Evolutionary conservation across 2,113 vertebrate species (phyloP), one percentile per base, ranked within the genome.

Genomic region (Ceuthmochares aereus): DNA sequence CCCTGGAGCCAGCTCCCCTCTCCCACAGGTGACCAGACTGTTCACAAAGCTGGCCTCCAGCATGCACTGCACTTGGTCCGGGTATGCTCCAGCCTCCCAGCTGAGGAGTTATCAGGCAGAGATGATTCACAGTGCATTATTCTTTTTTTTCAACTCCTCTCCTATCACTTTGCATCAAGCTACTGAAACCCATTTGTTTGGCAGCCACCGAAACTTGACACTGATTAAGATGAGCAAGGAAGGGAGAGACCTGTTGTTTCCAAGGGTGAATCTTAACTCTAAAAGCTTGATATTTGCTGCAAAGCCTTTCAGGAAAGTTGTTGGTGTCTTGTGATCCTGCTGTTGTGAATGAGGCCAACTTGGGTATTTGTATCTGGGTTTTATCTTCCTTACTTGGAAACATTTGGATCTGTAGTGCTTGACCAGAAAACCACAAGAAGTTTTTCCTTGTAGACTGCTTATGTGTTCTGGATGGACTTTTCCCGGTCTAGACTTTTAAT

Each of bases 141-240:
- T 59, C 91, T 32, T 6, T 29, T 90, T 78, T 76, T 40, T 10
- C 9, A 95, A 91, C 66, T 63, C 72, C 29, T 87, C 78, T 83
- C 25, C 51, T 10, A 9, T n/a, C 51, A 74, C 91, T 91, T 82
- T 92, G 87, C 40, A 67, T 76, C 8, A 4, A 90, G 82, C 90
- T 81, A 84, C 93, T 94, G 84, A 93, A 93, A 93, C n/a, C 52
- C 64, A 32, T 94, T 97, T 75, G 56, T 94, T 90, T 87, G 87
- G 51, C 72, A 91, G 21, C 79, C 1, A 1, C 63, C 4, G 58
- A 96, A 96, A 95, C 78, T 42, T 87, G 93, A 97, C 88, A 84
- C 92, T 96, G 95, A 93, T 86, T 72, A 82, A 96, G 84, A 87
- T 54, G 93, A 93, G 77, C 49, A 70, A 87, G 72, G 64, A 29